These are phyloP conservation scores for Sebastes oblongus DNA, from an alignment of 2,797 vertebrate species.

Conservation along the genomic window DNA sequence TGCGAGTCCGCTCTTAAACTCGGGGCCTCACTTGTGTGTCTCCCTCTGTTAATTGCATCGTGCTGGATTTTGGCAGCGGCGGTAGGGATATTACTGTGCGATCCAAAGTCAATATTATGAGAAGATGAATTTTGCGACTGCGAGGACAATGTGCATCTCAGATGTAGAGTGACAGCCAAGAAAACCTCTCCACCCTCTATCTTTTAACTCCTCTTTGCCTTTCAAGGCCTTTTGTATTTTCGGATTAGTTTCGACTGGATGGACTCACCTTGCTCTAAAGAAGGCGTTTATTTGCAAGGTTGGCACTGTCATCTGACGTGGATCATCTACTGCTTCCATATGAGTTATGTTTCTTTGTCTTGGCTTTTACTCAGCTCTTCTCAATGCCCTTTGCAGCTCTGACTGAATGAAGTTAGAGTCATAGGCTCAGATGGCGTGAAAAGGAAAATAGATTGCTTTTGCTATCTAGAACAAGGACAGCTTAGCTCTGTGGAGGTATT, in stretches of 20 bases:
- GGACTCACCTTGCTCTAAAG: conserved; percentile 21
- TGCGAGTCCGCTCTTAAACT: conserved; percentile 47
- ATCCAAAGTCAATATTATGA: conserved; percentile 81
- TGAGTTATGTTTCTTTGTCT: conserved; percentile 32
- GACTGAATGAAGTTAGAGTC: conserved; percentile 16
- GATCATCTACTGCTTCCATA: conserved; percentile 18
- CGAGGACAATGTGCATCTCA: conserved; percentile 71
- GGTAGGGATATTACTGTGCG: conserved; percentile 41
- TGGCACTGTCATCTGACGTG: conserved; percentile 26
- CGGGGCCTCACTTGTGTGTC: conserved; percentile 25
- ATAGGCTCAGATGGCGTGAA: conserved; percentile 15
- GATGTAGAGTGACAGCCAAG: conserved; percentile 62
- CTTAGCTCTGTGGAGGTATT: background rate
- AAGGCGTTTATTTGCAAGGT: conserved; percentile 42
- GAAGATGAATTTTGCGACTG: conserved; percentile 66
- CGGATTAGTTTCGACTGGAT: conserved; percentile 23
- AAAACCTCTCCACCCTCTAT: conserved; percentile 28
- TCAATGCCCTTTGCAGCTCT: conserved; percentile 18
- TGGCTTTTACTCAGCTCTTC: conserved; percentile 13
- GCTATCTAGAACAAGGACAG: conserved; percentile 30
- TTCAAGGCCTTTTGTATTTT: conserved; percentile 20
- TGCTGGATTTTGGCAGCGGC: conserved; percentile 65
- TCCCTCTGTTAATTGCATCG: conserved; percentile 69
- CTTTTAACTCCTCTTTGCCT: conserved; percentile 17
- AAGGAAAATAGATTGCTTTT: conserved; percentile 37